Base-by-base conservation (phyloP, 2,797 vertebrate genomes). In the Schizopygopsis pylzovi region DNA sequence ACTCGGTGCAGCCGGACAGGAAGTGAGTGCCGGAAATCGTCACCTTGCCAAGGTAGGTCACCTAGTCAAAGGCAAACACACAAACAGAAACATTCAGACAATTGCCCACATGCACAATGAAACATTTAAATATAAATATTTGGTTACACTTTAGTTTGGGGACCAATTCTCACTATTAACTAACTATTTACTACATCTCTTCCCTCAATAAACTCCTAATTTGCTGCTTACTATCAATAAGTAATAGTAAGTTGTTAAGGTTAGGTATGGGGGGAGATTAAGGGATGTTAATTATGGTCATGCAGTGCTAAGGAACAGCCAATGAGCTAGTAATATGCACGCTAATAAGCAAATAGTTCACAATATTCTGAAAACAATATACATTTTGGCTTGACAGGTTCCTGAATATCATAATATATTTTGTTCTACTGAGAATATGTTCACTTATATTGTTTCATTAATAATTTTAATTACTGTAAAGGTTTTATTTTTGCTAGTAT, bases 1-100 rank as follows among this genome's bases (percentile, higher is more conserved):
- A 97, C 89, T 99, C 98, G 4, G 98, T 99, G 94, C 98, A 99
- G 86, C 98, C 98, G 6, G 98, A 98, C 83, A 97, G 92, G 94
- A 99, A 99, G 82, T 98, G 97, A 90, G 97, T 96, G 88, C 97
- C 97, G 12, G 96, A 96, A 91, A 98, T 98, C 15, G 97, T 96
- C 91, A 99, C 95, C 86, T 99, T 99, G 76, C 98, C 98, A 91
- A 99, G 94, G 90, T 99, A 99, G 0, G 96, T 96, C 86, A 99
- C 98, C 98, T 99, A 94, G 1, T 77, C 18, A 18, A 76, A 61
- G 39, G 59, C 13, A 86, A 13, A 82, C 28, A 85, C 41, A 68
- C 22, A 79, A 65, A 25, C 47, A 59, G 43, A 33, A 22, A 49
- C 70, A 16, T 18, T 71, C 6, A 54, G 91, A 91, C 7, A 56